Base-by-base conservation (phyloP, 2,888 invertebrate species). In the Girardia tigrina region DNA sequence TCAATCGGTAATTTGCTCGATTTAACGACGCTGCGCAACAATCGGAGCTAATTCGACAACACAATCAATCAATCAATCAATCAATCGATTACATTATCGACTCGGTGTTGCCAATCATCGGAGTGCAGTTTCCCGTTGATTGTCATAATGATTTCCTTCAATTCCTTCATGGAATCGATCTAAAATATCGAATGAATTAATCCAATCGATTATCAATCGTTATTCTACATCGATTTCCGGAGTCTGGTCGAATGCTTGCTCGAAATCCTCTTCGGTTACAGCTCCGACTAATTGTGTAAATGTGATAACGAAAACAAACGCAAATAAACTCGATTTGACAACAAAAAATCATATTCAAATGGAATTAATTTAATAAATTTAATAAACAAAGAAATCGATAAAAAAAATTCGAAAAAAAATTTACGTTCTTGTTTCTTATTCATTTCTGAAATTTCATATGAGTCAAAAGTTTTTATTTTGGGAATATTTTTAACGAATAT, bases 251-350 rank as follows among this genome's bases (percentile, higher is more conserved):
- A 95, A 94, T 0, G 90, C 89, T 36, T 89, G 89, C 78, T 90
- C 88, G 84, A 95, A 95, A 0, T 89, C 88, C 76, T 93, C 92
- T 83, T 90, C 89, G 77, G 94, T 92, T 14, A 94, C 90, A 4
- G 91, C 91, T 71, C 94, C 94, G 29, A 92, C 91, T 56, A 56
- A n/a, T n/a, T n/a, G n/a, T n/a, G n/a, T n/a, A n/a, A n/a, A n/a
- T n/a, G n/a, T n/a, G n/a, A n/a, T n/a, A n/a, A n/a, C n/a, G n/a
- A n/a, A n/a, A n/a, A n/a, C n/a, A n/a, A n/a, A n/a, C n/a, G n/a
- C n/a, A n/a, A n/a, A n/a, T n/a, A n/a, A n/a, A n/a, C n/a, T n/a
- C n/a, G n/a, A n/a, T n/a, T n/a, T n/a, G n/a, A n/a, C n/a, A n/a
- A n/a, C n/a, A n/a, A n/a, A n/a, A n/a, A n/a, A n/a, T n/a, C n/a